Conservation (phyloP, 2,797 vertebrate species). For the Sebastes goodei region DNA sequence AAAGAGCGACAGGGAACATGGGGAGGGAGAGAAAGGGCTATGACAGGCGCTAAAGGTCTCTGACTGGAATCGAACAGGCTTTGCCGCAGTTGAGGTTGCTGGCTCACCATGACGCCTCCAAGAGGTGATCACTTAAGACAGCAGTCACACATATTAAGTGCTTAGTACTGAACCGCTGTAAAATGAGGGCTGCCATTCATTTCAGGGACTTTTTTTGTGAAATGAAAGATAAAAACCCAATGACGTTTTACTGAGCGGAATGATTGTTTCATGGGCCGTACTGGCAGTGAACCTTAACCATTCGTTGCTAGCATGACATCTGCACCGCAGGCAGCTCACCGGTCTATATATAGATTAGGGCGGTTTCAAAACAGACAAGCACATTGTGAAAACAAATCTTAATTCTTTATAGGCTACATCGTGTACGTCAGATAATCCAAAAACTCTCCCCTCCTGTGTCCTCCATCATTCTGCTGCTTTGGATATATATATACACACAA, state of each 20-base stretch:
- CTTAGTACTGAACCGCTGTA: constrained; percentile 33
- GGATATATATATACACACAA: constrained; percentile 19
- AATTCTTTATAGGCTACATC: constrained; percentile 8
- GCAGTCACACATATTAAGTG: constrained; percentile 54
- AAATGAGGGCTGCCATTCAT: constrained; percentile 36
- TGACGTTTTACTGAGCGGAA: constrained; percentile 22
- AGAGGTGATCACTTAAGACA: constrained; percentile 59
- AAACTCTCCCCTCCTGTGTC: constrained; percentile 11
- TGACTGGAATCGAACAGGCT: constrained; percentile 35
- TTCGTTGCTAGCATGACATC: constrained; percentile 43
- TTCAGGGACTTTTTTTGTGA: constrained; percentile 33
- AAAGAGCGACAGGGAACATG: constrained; percentile 5
- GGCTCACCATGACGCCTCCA: constrained; percentile 44
- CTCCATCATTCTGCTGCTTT: constrained; percentile 25
- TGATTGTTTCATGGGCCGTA: constrained; percentile 29
- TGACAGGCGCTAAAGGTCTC: constrained; percentile 42
- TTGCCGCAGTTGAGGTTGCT: constrained; percentile 36
- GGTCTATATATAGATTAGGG: constrained; percentile 64
- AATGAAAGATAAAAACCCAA: constrained; percentile 20
- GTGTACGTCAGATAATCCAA: constrained; percentile 2
- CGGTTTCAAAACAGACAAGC: constrained; percentile 41
- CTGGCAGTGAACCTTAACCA: constrained; percentile 41
- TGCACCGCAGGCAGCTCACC: constrained; percentile 49
- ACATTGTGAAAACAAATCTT: constrained; percentile 37
- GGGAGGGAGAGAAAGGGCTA: background rate